Conservation (phyloP, 2,888 invertebrate genomes). For the Sinotaia quadrata region DNA sequence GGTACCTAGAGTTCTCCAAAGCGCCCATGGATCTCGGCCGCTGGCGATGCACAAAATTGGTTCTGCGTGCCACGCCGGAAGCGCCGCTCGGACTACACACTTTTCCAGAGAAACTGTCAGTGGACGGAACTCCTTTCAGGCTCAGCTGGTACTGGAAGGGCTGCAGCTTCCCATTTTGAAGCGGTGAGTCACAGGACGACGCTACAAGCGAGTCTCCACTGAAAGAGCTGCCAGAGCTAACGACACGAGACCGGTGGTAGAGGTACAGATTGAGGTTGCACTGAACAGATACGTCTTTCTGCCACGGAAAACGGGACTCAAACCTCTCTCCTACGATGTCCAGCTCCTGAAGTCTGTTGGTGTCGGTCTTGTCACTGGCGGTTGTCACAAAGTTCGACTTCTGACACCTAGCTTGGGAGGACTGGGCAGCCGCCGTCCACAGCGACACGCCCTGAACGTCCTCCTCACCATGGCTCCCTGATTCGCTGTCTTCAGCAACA, state of each 20-base stretch:
- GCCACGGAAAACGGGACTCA: slow-evolving; percentile 64
- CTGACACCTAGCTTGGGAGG: neutral
- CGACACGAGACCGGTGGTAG: neutral
- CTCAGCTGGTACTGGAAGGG: too few relatives aligned
- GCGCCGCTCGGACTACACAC: neutral
- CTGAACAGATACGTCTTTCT: slow-evolving; percentile 62
- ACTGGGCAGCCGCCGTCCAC: neutral
- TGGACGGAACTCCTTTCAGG: too few relatives aligned
- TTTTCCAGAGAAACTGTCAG: neutral
- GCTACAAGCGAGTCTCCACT: neutral
- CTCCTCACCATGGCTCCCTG: slow-evolving; percentile 6
- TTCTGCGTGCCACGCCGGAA: slow-evolving; percentile 15
- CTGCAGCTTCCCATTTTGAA: neutral
- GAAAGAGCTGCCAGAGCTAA: neutral
- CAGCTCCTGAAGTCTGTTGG: slow-evolving; percentile 33
- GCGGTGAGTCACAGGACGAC: slow-evolving; percentile 9
- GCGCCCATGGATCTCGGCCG: slow-evolving; percentile 42
- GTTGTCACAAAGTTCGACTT: neutral
- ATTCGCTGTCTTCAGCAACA: neutral
- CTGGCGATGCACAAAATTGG: slow-evolving; percentile 29
- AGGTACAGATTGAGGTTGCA: slow-evolving; percentile 45
- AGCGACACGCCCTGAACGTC: neutral
- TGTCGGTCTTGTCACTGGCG: neutral
- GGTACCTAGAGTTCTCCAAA: slow-evolving; percentile 36
- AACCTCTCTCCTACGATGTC: slow-evolving; percentile 64